These are phyloP conservation scores for Characodon lateralis DNA, from an alignment of 2,797 vertebrate species.

Conservation along the genomic window DNA sequence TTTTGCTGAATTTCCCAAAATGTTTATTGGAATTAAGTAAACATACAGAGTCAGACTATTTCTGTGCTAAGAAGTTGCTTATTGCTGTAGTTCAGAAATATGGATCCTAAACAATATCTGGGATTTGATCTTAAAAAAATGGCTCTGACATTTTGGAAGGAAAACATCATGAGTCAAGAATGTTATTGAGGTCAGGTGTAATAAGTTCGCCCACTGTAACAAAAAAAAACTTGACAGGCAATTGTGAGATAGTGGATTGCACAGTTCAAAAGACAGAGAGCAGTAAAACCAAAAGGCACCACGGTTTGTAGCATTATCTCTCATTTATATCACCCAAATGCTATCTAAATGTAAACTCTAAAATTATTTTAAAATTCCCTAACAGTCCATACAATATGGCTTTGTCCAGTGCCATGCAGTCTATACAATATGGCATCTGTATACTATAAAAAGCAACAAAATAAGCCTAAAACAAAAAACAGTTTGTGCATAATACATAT, in stretches of 20 bases:
- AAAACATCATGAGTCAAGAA: background rate
- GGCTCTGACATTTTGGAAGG: conserved; percentile 10
- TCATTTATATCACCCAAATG: background rate
- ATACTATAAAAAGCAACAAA: background rate
- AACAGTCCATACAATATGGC: background rate
- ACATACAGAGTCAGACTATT: background rate
- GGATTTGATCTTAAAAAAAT: background rate
- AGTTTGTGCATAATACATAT: background rate
- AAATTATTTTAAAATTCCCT: background rate
- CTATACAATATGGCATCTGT: no score
- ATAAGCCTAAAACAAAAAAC: background rate
- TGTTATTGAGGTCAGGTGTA: background rate
- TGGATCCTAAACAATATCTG: background rate
- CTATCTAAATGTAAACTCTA: background rate
- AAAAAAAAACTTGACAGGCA: background rate
- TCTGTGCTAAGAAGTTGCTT: background rate
- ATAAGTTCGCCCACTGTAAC: background rate
- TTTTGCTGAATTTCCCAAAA: background rate
- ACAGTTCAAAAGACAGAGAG: conserved; percentile 5
- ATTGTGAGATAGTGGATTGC: background rate
- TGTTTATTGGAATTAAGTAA: background rate
- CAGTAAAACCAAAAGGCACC: background rate
- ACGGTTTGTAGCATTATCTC: background rate
- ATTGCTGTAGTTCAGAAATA: conserved; percentile 4
- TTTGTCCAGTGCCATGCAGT: background rate